A percentile compares a stretch with the other conserved stretches of the same genome.
Conservation (phyloP, 2,888 invertebrate genomes). For the Tortricodes alternella region DNA sequence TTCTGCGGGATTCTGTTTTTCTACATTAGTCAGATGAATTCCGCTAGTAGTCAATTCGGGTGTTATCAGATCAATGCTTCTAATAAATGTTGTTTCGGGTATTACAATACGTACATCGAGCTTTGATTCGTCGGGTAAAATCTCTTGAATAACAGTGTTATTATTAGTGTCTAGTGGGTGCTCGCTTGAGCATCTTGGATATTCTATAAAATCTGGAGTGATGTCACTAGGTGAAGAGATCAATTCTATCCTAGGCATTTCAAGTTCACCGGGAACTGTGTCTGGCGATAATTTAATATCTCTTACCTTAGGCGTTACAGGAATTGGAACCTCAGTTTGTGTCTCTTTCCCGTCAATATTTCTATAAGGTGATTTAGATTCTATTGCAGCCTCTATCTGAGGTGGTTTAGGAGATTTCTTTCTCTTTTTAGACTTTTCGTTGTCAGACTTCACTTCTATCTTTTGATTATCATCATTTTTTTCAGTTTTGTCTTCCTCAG, state of each 20-base stretch:
- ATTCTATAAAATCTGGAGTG: slow-evolving; percentile 59
- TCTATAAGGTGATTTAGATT: background rate
- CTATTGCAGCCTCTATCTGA: background rate
- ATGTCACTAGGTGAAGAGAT: slow-evolving; percentile 48
- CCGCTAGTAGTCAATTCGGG: slow-evolving; percentile 41
- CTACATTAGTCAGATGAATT: slow-evolving; percentile 40
- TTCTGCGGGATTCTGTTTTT: slow-evolving; percentile 36
- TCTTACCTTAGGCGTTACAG: slow-evolving; percentile 5
- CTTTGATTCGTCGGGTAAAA: slow-evolving; percentile 41
- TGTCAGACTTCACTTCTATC: background rate
- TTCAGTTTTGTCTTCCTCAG: background rate
- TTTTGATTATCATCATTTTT: background rate
- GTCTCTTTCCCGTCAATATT: background rate
- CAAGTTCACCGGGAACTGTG: background rate
- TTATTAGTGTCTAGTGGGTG: slow-evolving; percentile 58
- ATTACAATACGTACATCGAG: slow-evolving; percentile 41
- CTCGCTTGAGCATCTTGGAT: slow-evolving; percentile 64
- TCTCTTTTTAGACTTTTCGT: slow-evolving; percentile 3
- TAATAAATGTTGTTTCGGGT: slow-evolving; percentile 48
- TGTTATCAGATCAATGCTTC: slow-evolving; percentile 47
- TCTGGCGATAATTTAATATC: background rate
- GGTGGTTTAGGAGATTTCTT: slow-evolving; percentile 22
- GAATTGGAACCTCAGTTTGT: slow-evolving; percentile 3
- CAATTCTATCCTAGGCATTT: slow-evolving; percentile 36
- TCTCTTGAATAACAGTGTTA: slow-evolving; percentile 64